Conservation (phyloP, 1,140 invertebrate species). For the Lepidostoma basale region DNA sequence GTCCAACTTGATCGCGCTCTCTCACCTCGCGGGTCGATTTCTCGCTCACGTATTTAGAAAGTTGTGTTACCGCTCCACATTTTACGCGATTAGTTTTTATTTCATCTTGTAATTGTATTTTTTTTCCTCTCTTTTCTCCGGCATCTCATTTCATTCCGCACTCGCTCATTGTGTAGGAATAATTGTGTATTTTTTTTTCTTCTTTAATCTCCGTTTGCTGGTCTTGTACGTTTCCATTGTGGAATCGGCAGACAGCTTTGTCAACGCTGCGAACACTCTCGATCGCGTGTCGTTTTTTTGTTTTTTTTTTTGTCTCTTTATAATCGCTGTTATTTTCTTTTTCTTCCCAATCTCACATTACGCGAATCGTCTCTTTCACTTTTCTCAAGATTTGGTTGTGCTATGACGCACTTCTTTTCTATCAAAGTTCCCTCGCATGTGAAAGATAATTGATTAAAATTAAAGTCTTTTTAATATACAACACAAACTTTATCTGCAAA, state of each 20-base stretch:
- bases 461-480: no score
- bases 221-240: neutral
- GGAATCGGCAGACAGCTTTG: no score
- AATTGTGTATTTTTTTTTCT: no score
- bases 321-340: neutral
- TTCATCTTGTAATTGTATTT: neutral
- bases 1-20: neutral
- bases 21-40: slow-evolving; percentile 30
- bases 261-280: slow-evolving; percentile 1
- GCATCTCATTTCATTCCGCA: neutral
- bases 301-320: slow-evolving; percentile 12
- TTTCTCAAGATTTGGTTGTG: slow-evolving; percentile 9
- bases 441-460: slow-evolving; percentile 9
- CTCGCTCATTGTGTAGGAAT: neutral
- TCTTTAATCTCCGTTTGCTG: neutral
- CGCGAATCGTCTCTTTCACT: slow-evolving; percentile 11
- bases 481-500: no score
- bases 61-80: slow-evolving; percentile 32
- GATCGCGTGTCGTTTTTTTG: slow-evolving; percentile 13
- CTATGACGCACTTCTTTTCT: slow-evolving; percentile 16
- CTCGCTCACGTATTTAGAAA: slow-evolving; percentile 35
- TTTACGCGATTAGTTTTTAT: slow-evolving; percentile 21
- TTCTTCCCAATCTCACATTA: neutral
- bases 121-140: neutral
- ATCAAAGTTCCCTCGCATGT: slow-evolving; percentile 1